phyloP scores from a whole-genome alignment of 2,888 invertebrate genomes.

The Troilus luridus region DNA sequence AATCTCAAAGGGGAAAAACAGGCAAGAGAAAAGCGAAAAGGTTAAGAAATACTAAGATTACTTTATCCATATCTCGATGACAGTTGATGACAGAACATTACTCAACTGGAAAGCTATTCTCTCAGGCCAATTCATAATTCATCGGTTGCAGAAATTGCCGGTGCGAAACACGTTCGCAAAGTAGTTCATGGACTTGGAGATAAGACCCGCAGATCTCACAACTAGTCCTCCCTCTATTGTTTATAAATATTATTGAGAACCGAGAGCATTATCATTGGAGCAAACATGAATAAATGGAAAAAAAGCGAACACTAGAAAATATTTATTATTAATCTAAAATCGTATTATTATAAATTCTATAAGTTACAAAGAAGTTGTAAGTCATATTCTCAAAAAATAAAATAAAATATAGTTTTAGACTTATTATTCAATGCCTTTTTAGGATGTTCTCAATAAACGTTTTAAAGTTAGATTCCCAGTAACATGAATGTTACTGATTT shows the following conservation, averaged over 20 bases:
- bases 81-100: slow-evolving; percentile 7
- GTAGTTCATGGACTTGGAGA: slow-evolving; percentile 15
- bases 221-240: neutral
- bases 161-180: slow-evolving; percentile 25
- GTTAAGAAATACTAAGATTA: slow-evolving; percentile 19
- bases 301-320: too few relatives aligned
- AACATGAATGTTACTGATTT: too few relatives aligned
- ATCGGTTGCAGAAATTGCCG: neutral
- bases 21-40: neutral
- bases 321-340: too few relatives aligned
- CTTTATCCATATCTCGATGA: slow-evolving; percentile 20
- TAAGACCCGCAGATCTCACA: neutral
- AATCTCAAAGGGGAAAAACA: neutral
- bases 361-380: too few relatives aligned
- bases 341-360: too few relatives aligned
- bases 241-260: neutral
- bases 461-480: too few relatives aligned
- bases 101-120: slow-evolving; percentile 33
- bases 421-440: too few relatives aligned
- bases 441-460: too few relatives aligned
- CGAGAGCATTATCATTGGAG: neutral
- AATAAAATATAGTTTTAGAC: too few relatives aligned
- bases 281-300: neutral
- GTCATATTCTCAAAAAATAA: too few relatives aligned
- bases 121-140: neutral